Evolutionary conservation across 2,888 invertebrate genomes (phyloP).

Genomic region (Nephrotoma flavescens): DNA sequence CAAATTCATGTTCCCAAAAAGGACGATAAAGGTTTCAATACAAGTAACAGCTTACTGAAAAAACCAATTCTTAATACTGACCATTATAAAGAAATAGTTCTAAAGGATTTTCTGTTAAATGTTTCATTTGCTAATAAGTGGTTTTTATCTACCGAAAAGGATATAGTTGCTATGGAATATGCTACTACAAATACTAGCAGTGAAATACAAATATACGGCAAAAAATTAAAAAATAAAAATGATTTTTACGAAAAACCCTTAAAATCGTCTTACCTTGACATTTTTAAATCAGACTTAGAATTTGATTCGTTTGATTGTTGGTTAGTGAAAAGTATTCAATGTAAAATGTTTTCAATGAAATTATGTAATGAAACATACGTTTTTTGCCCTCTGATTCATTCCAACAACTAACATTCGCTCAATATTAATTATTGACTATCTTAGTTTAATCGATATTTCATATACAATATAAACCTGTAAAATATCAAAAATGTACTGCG

Average conservation of each 20-base stretch:
- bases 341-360: not conserved
- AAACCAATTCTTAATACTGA: not conserved
- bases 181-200: not conserved
- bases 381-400: not conserved
- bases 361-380: not conserved
- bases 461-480: not conserved
- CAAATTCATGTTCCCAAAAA: not conserved
- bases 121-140: not conserved
- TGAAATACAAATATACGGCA: not conserved
- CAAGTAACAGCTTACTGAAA: not conserved
- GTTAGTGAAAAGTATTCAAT: not conserved
- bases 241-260: not conserved
- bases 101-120: not conserved
- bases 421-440: not conserved
- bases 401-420: not conserved
- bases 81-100: not conserved
- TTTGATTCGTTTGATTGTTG: not conserved
- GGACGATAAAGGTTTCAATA: not conserved
- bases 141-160: not conserved
- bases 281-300: not conserved
- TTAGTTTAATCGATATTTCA: not conserved
- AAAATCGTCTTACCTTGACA: not conserved
- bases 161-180: not conserved
- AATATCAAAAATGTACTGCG: not conserved
- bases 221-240: not conserved